A percentile compares a stretch with the other conserved stretches of the same genome.
phyloP scores from a whole-genome alignment of 2,113 vertebrate species.

The Salvelinus alpinus region DNA sequence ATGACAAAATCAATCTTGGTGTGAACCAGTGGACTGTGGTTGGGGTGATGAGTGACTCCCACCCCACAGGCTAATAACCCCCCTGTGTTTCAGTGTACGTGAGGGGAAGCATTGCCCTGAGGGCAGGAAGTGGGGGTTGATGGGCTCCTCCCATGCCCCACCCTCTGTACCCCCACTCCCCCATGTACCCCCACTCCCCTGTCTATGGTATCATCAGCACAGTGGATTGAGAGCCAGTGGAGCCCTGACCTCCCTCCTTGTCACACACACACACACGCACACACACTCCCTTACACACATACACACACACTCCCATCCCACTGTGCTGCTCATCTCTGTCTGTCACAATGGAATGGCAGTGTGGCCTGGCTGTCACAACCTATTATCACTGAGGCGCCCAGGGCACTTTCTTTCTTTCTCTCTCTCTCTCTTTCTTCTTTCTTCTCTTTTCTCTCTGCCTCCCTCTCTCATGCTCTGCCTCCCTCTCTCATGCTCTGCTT shows the following conservation, averaged over 20 bases:
- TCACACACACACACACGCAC: neutral
- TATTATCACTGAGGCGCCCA: neutral
- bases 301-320: neutral
- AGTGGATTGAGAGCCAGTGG: neutral
- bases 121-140: constrained; percentile 16
- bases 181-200: neutral
- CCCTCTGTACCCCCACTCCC: neutral
- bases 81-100: neutral
- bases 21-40: neutral
- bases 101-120: constrained; percentile 7
- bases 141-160: no score
- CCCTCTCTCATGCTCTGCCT: no score
- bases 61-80: neutral
- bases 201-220: constrained; percentile 11
- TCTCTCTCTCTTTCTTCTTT: constrained; percentile 8
- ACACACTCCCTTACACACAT: constrained; percentile 1
- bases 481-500: no score
- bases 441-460: neutral
- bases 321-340: neutral
- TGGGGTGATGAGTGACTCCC: neutral
- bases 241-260: neutral
- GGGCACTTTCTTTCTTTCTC: neutral
- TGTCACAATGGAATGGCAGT: constrained; percentile 12
- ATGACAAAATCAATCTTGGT: neutral
- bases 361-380: constrained; percentile 6